Evolutionary conservation across 1,140 invertebrate species (phyloP).

Genomic region (Metopolophium dirhodum): DNA sequence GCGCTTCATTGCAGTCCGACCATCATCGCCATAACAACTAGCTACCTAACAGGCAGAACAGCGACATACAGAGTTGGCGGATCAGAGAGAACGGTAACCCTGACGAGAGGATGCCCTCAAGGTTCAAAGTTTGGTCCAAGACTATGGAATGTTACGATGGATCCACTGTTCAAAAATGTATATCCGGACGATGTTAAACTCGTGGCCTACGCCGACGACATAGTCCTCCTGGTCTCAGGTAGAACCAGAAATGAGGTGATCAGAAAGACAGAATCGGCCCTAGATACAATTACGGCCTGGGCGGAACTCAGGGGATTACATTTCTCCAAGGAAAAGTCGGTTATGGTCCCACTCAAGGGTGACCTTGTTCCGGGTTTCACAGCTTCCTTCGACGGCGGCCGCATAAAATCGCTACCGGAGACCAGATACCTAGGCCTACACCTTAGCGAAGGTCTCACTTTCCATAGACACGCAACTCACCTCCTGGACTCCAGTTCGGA

Average conservation of each 20-base stretch:
- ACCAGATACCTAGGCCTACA: too few species aligned
- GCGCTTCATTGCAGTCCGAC: background rate
- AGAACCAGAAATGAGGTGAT: background rate
- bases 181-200: background rate
- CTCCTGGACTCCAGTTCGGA: background rate
- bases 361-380: background rate
- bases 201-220: constrained; percentile 53
- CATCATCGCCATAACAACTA: background rate
- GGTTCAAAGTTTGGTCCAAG: constrained; percentile 27
- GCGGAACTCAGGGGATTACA: background rate
- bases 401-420: background rate
- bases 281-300: background rate
- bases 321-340: background rate
- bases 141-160: background rate
- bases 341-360: background rate
- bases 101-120: constrained; percentile 22
- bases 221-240: constrained; percentile 49
- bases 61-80: background rate
- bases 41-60: background rate
- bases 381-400: rapidly evolving
- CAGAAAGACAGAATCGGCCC: too few species aligned
- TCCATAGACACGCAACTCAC: too few species aligned
- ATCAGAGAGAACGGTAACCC: rapidly evolving
- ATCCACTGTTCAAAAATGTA: background rate
- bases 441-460: rapidly evolving